Percentiles rank a stretch among this genome's conserved stretches.
These are phyloP conservation scores for Megaceryle alcyon DNA, from an alignment of 2,797 vertebrate species.

Conservation along the genomic window DNA sequence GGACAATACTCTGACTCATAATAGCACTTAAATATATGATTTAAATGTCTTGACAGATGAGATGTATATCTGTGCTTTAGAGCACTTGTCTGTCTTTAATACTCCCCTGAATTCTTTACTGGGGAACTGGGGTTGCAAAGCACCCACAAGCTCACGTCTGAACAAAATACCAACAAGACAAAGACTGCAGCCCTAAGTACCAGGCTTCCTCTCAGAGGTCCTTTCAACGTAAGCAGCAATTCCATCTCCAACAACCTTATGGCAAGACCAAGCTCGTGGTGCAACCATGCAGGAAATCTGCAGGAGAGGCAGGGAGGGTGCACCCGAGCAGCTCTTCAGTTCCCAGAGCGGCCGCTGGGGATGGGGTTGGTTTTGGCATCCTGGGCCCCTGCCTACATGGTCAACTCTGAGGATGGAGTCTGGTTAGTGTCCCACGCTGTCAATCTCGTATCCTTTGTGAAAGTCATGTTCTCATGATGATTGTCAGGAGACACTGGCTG, in stretches of 20 bases:
- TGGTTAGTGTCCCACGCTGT: fast-evolving
- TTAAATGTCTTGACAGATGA: background rate
- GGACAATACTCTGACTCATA: background rate
- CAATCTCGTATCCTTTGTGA: background rate
- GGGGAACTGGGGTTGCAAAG: background rate
- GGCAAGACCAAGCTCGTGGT: fast-evolving
- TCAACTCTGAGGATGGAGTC: background rate
- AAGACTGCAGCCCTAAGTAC: background rate
- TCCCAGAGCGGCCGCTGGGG: background rate
- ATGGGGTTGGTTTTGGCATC: background rate
- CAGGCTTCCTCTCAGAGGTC: background rate
- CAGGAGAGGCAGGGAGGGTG: background rate
- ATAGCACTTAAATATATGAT: background rate
- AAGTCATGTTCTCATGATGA: background rate
- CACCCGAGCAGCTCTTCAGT: too few species aligned
- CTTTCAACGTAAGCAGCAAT: background rate
- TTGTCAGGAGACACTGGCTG: background rate
- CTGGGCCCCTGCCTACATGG: background rate
- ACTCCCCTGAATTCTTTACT: background rate
- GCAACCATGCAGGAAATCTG: background rate
- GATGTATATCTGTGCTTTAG: background rate
- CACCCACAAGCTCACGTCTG: background rate
- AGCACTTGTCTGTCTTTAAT: background rate
- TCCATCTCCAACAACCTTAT: background rate
- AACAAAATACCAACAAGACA: background rate